These are phyloP conservation scores for Pluvianellus socialis DNA, from an alignment of 2,113 vertebrate species.

Conservation along the genomic window DNA sequence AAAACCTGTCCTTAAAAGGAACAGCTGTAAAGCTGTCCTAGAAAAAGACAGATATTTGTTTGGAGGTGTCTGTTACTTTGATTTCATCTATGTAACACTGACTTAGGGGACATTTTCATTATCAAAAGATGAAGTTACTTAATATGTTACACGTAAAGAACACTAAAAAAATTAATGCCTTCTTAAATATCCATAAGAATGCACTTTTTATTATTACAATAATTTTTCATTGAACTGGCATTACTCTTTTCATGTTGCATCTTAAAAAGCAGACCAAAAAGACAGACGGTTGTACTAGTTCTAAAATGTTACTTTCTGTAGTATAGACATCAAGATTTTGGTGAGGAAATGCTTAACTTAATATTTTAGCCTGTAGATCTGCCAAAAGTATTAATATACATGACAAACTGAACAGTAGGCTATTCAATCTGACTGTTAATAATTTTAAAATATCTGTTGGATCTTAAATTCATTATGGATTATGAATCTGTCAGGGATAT, in stretches of 20 bases:
- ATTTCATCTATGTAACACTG: not conserved
- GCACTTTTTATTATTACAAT: not conserved
- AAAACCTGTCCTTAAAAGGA: not conserved
- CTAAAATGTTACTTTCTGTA: not conserved
- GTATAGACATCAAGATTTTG: not conserved
- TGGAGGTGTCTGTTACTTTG: not conserved
- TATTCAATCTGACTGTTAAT: not conserved
- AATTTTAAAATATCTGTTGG: not conserved
- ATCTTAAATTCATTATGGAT: not conserved
- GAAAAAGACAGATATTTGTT: not conserved
- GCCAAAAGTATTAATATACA: not conserved
- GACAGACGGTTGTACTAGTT: fast-evolving
- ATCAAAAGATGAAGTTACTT: not conserved
- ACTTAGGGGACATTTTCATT: not conserved
- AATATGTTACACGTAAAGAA: not conserved
- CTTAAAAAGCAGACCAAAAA: not conserved
- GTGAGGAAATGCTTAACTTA: not conserved
- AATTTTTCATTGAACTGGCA: not conserved
- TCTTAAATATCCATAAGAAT: not conserved
- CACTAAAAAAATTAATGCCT: not conserved
- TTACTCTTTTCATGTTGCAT: not conserved
- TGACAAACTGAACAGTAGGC: not conserved
- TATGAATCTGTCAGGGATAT: not conserved
- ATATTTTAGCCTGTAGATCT: not conserved
- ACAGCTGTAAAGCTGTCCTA: not conserved